These are phyloP conservation scores for Brachionichthys hirsutus DNA, from an alignment of 2,113 vertebrate species.

Conservation along the genomic window DNA sequence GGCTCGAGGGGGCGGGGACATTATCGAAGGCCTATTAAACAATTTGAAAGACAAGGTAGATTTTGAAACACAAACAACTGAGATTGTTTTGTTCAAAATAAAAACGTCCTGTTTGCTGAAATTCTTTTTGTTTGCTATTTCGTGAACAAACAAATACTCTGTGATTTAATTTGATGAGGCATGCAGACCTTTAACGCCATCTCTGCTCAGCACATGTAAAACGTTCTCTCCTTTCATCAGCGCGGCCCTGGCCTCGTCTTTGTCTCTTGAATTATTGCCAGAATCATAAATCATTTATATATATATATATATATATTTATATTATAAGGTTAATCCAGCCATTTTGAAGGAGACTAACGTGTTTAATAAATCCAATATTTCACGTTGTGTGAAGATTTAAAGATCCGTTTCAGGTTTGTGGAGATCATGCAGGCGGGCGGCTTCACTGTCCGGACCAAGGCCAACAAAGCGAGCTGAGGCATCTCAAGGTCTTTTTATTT, in stretches of 20 bases:
- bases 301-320: no score
- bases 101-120: background rate
- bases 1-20: slow-evolving; percentile 51
- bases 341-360: background rate
- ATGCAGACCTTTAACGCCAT: no score
- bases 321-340: no score
- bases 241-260: no score
- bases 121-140: no score
- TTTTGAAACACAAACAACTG: slow-evolving; percentile 8
- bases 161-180: no score
- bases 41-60: slow-evolving; percentile 55
- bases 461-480: no score
- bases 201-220: no score
- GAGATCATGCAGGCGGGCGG: slow-evolving; percentile 1
- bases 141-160: no score
- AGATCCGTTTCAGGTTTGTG: slow-evolving; percentile 24
- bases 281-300: background rate
- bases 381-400: background rate
- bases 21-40: slow-evolving; percentile 34
- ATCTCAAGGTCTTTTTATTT: no score
- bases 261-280: background rate
- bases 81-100: background rate
- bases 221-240: no score
- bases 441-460: no score
- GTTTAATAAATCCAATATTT: background rate